Percentiles rank a stretch among this genome's conserved stretches.
phyloP scores from a whole-genome alignment of 2,797 vertebrate genomes.

The Melanotaenia pygmaea region DNA sequence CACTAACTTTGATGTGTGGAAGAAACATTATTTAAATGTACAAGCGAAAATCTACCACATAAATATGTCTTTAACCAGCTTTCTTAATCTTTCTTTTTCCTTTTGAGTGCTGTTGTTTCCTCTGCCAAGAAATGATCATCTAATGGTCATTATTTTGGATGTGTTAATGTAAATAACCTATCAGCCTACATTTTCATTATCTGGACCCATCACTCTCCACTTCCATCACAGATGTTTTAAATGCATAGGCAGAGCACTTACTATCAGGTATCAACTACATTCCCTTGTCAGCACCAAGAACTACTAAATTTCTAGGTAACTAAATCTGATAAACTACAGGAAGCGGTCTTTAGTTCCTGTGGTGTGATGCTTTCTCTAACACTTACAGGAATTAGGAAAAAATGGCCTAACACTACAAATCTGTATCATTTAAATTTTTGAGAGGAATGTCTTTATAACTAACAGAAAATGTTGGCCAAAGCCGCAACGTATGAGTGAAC shows the following conservation, averaged over 20 bases:
- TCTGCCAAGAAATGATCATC: neutral
- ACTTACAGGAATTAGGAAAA: neutral
- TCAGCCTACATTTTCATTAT: neutral
- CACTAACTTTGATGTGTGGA: neutral
- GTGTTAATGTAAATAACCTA: neutral
- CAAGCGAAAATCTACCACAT: neutral
- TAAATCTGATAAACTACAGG: neutral
- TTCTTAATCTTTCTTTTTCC: neutral
- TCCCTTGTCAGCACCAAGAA: neutral
- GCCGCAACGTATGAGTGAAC: neutral
- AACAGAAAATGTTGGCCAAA: slow-evolving; percentile 3
- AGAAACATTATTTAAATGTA: neutral
- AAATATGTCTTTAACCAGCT: neutral
- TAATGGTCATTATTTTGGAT: neutral
- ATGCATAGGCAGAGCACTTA: neutral
- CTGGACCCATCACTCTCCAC: neutral
- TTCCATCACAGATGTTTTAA: neutral
- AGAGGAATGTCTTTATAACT: neutral
- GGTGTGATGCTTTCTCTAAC: neutral
- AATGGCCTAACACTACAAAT: neutral
- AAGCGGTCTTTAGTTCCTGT: neutral
- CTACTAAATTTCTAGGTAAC: neutral
- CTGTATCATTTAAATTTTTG: neutral
- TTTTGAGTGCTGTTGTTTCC: neutral
- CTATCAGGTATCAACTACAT: neutral